A percentile compares a stretch with the other conserved stretches of the same genome.
These are phyloP conservation scores for Pimpla rufipes DNA, from an alignment of 2,888 invertebrate genomes.

Conservation along the genomic window DNA sequence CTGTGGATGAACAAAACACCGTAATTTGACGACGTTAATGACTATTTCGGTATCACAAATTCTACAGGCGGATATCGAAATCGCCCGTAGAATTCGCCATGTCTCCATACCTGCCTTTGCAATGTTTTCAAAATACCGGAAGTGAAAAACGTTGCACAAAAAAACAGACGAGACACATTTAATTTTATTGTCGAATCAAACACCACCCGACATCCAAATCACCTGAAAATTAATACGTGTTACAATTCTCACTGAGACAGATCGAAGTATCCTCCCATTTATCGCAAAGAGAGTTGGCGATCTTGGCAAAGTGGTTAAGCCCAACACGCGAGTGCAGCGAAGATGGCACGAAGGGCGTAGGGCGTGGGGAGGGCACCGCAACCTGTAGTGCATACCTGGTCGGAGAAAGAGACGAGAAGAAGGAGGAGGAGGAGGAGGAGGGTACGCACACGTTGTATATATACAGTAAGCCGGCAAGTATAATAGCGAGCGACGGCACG, in stretches of 20 bases:
- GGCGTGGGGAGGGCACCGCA: not conserved
- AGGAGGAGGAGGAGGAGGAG: not conserved
- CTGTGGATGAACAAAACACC: too few relatives aligned
- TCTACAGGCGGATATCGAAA: too few relatives aligned
- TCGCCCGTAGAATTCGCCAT: too few relatives aligned
- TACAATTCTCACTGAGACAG: not conserved
- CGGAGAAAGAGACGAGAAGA: not conserved
- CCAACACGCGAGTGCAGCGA: constrained; percentile 2
- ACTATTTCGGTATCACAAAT: too few relatives aligned
- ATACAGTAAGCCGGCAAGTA: constrained; percentile 37
- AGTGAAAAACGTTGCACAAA: too few relatives aligned
- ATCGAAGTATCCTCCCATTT: constrained; percentile 7
- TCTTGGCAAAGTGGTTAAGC: too few relatives aligned
- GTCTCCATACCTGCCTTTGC: too few relatives aligned
- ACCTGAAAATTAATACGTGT: not conserved
- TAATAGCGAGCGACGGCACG: constrained; percentile 66
- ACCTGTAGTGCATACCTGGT: not conserved
- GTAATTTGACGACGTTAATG: too few relatives aligned
- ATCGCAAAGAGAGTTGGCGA: not conserved
- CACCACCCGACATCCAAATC: not conserved
- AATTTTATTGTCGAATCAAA: too few relatives aligned
- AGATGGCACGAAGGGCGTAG: constrained; percentile 1
- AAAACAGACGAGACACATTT: too few relatives aligned
- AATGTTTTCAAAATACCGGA: too few relatives aligned
- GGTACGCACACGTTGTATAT: not conserved